Base-by-base conservation (phyloP, 2,113 vertebrate species). In the Reinhardtius hippoglossoides region DNA sequence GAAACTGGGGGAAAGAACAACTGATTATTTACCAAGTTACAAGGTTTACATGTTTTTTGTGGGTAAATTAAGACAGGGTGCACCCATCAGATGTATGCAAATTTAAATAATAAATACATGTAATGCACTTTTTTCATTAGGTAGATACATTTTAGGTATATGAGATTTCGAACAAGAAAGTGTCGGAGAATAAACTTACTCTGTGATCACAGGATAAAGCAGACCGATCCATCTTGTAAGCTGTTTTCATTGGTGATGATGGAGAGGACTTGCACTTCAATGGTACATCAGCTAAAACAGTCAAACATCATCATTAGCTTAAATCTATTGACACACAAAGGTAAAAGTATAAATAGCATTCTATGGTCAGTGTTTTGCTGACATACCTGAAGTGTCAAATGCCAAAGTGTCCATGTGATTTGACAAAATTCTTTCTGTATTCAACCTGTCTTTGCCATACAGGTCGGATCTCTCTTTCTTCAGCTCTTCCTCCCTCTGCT, bases 401-500 rank as follows among this genome's bases (percentile, higher is more conserved):
- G 83, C 21, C 67, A 94, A 76, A 21, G 88, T 91, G 77, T 93
- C 91, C 81, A 94, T 89, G 50, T 82, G 85, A 67, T 85, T 89
- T 21, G 94, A 83, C 44, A 89, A 71, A 35, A 68, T 80, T 57
- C 90, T 84, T 23, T 90, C 88, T 13, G 83, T 67, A 48, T 52
- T 81, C 56, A 92, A 92, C 37, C 74, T 60, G 16, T 92, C 92
- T 82, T 92, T 91, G 7, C 82, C 72, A 27, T 94, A 94, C 18
- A 94, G 27, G 48, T 48, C 88, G 0, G 89, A 93, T 59, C 95
- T 90, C 82, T 96, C 93, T 71, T 87, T 93, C 55, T 61, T 93
- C 4, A 95, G 90, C 72, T 96, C 95, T 4, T 95, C 95, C 69
- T 96, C 95, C 55, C 95, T 86, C 68, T 94, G 92, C 66, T 92